These are phyloP conservation scores for Formicarius rufipectus DNA, from an alignment of 2,113 vertebrate species.

Conservation along the genomic window DNA sequence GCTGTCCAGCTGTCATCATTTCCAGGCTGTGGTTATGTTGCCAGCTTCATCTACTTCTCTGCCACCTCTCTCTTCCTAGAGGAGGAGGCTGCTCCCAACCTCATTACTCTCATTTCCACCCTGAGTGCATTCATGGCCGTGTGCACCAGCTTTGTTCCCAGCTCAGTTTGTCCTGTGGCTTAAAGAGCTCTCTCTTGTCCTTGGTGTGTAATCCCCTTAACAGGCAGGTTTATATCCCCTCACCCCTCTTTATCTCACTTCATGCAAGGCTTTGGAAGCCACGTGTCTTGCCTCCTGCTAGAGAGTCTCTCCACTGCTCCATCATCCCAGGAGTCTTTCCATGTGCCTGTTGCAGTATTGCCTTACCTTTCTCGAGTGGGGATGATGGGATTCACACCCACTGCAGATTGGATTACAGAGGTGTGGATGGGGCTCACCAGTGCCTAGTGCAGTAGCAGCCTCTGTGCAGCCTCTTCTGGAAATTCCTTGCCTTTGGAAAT, in stretches of 20 bases:
- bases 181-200: not conserved
- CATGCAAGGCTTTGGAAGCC: not conserved
- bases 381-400: rapidly evolving
- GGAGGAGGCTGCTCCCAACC: not conserved
- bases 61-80: rapidly evolving
- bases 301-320: not conserved
- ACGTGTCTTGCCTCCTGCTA: rapidly evolving
- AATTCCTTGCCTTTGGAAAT: not conserved
- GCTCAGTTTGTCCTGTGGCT: not conserved
- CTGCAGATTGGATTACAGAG: not conserved
- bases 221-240: not conserved
- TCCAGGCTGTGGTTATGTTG: rapidly evolving
- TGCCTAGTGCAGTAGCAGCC: not conserved
- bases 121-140: not conserved
- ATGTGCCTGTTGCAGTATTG: not conserved
- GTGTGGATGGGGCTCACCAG: not conserved
- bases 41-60: not conserved
- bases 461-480: not conserved
- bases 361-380: not conserved
- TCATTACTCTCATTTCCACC: not conserved
- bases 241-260: not conserved
- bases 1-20: not conserved
- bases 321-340: rapidly evolving
- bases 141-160: rapidly evolving
- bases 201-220: not conserved